phyloP scores from a whole-genome alignment of 2,797 vertebrate genomes.

The Okamejei kenojei region DNA sequence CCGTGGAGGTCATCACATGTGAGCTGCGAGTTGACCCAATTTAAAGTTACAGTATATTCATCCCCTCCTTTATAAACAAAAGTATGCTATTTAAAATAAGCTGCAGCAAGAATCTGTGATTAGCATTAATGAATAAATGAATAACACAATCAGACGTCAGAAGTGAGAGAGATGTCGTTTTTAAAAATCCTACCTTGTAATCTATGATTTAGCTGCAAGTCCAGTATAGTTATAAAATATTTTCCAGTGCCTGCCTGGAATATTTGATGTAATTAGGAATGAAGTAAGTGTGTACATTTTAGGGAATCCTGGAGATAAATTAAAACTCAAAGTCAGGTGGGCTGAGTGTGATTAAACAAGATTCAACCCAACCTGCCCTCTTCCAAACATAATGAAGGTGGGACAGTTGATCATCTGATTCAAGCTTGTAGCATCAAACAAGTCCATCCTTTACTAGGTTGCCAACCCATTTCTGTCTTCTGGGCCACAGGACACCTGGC shows the following conservation, averaged over 20 bases:
- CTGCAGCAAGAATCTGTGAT: background rate
- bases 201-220: background rate
- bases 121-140: background rate
- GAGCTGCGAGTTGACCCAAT: too few relatives aligned
- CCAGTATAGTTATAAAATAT: background rate
- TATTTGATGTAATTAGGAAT: constrained; percentile 1
- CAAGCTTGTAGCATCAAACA: too few relatives aligned
- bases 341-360: background rate
- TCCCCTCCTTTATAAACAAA: background rate
- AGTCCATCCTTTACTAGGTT: background rate
- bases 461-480: too few relatives aligned
- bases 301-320: background rate
- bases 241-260: constrained; percentile 8
- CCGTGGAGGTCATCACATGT: too few relatives aligned
- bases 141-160: background rate
- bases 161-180: background rate
- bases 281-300: background rate
- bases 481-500: too few relatives aligned
- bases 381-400: background rate
- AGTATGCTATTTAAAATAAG: background rate
- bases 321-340: background rate
- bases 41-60: background rate
- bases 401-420: background rate
- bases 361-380: background rate
- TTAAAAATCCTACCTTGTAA: background rate